phyloP scores from a whole-genome alignment of 2,888 invertebrate genomes.

The Nysson spinosus region DNA sequence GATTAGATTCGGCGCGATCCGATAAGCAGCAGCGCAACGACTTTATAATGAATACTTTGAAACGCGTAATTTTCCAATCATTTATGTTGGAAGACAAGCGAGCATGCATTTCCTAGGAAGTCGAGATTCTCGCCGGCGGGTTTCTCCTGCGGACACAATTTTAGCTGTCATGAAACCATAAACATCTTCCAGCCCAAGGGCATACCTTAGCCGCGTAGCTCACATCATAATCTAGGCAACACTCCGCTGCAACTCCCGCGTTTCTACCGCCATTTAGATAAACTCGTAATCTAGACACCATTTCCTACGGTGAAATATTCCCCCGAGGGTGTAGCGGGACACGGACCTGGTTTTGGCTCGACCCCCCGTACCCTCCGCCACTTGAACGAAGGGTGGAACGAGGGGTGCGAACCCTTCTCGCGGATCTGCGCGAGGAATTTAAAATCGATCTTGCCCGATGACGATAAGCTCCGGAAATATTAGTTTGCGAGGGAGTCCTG shows the following conservation, averaged over 20 bases:
- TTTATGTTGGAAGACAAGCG: constrained; percentile 11
- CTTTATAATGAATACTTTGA: no score
- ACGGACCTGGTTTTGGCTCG: not conserved
- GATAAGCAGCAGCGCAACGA: no score
- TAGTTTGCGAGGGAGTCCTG: not conserved
- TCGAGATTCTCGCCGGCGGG: constrained; percentile 27
- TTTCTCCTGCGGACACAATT: constrained; percentile 65
- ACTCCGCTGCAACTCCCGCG: constrained; percentile 63
- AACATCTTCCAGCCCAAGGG: constrained; percentile 61
- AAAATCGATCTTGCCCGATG: constrained; percentile 60
- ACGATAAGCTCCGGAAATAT: constrained; percentile 42
- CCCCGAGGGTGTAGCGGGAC: constrained; percentile 59
- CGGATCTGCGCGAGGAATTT: constrained; percentile 55
- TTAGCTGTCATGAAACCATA: constrained; percentile 72
- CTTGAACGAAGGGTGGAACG: constrained; percentile 26
- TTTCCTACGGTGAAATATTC: constrained; percentile 72
- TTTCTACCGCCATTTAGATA: constrained; percentile 74
- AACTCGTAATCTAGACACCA: constrained; percentile 74
- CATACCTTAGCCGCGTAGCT: constrained; percentile 34
- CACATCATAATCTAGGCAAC: constrained; percentile 66
- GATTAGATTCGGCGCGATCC: no score
- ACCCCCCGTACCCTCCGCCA: constrained; percentile 1
- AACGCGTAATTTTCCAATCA: constrained; percentile 15
- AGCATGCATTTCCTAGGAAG: constrained; percentile 4
- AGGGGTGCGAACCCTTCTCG: constrained; percentile 51